phyloP scores from a whole-genome alignment of 2,888 invertebrate genomes.

The Pheosia gnoma region DNA sequence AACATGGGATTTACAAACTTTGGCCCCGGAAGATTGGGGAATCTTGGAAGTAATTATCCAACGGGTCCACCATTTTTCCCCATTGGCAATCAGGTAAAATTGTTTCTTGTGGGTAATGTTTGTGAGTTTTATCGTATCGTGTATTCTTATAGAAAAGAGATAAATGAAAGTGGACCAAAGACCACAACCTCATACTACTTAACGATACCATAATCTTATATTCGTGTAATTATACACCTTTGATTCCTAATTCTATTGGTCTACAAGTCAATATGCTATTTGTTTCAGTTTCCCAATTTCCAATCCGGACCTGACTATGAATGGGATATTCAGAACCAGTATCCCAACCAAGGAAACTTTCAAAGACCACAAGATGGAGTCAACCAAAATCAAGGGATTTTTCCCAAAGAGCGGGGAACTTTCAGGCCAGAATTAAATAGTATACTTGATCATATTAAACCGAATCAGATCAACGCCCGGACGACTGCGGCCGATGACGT shows the following conservation, averaged over 20 bases:
- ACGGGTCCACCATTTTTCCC: slow-evolving; percentile 41
- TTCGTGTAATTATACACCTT: too few relatives aligned
- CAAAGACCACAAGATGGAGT: neutral
- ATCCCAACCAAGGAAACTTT: neutral
- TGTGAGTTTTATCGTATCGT: too few relatives aligned
- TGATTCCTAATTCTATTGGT: too few relatives aligned
- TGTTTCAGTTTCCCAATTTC: neutral
- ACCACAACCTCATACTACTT: too few relatives aligned
- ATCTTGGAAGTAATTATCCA: slow-evolving; percentile 45
- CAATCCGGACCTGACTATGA: neutral
- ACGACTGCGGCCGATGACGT: neutral
- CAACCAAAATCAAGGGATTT: neutral
- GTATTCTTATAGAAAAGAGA: too few relatives aligned
- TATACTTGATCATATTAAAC: neutral
- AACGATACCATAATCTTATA: too few relatives aligned
- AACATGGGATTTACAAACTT: slow-evolving; percentile 31
- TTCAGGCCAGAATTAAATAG: neutral
- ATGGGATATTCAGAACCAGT: neutral
- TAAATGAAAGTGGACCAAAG: too few relatives aligned
- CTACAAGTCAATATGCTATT: neutral
- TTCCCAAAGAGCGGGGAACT: neutral
- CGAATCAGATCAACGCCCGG: neutral
- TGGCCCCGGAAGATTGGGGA: slow-evolving; percentile 41
- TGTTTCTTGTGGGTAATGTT: neutral
- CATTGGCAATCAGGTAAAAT: slow-evolving; percentile 27